Conservation (phyloP, 2,797 vertebrate genomes). For the Streptopelia turtur region DNA sequence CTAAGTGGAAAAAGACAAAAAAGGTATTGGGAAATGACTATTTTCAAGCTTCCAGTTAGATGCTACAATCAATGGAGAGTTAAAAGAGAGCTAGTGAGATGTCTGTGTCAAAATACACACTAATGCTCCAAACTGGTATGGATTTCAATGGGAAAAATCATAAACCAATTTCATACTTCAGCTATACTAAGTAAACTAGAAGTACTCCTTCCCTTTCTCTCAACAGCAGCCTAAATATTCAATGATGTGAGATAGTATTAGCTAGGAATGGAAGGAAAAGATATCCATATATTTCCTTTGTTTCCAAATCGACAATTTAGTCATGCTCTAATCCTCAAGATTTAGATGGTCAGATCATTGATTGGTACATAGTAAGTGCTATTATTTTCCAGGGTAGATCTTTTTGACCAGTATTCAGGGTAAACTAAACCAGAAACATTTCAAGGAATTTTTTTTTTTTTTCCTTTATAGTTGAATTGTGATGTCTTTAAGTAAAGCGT, state of each 20-base stretch:
- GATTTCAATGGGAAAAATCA: slow-evolving; percentile 7
- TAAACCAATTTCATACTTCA: background rate
- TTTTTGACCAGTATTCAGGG: background rate
- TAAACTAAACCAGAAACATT: background rate
- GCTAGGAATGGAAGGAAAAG: background rate
- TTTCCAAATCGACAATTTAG: background rate
- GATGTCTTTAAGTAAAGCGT: background rate
- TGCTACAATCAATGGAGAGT: slow-evolving; percentile 6
- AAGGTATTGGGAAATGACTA: background rate
- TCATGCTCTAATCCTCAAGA: background rate
- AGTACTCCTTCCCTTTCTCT: background rate
- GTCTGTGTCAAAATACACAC: background rate
- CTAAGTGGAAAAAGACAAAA: slow-evolving; percentile 28
- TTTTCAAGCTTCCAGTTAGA: slow-evolving; percentile 3
- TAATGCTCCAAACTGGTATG: slow-evolving; percentile 17
- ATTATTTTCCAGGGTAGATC: background rate
- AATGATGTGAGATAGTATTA: background rate
- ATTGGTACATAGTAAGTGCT: background rate
- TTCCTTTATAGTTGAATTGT: background rate
- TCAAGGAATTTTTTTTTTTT: background rate
- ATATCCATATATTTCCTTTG: background rate
- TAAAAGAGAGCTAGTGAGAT: slow-evolving; percentile 4
- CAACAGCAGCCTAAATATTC: background rate
- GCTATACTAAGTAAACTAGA: background rate
- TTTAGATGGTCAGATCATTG: background rate